These are phyloP conservation scores for Dryobota labecula DNA, from an alignment of 2,888 invertebrate genomes.

Conservation along the genomic window DNA sequence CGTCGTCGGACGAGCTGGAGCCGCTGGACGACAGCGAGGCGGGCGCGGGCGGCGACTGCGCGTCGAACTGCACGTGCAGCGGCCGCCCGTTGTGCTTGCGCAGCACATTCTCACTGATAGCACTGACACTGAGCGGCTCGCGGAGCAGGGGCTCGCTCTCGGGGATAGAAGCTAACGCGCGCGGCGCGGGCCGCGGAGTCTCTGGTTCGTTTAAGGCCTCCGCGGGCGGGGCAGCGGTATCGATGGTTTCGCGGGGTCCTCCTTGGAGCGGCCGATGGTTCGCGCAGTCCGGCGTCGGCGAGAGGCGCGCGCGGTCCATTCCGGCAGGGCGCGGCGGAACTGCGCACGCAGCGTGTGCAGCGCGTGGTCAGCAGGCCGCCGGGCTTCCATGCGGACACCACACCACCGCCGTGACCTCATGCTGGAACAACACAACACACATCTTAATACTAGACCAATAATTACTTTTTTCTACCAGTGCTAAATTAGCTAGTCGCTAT, in stretches of 20 bases:
- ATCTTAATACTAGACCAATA: slow-evolving; percentile 35
- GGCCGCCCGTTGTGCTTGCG: slow-evolving; percentile 80
- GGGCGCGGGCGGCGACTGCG: slow-evolving; percentile 84
- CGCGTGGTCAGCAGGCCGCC: slow-evolving; percentile 85
- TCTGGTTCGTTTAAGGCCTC: slow-evolving; percentile 81
- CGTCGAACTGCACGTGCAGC: slow-evolving; percentile 91
- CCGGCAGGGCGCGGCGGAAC: slow-evolving; percentile 82
- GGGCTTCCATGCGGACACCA: slow-evolving; percentile 89
- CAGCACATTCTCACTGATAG: slow-evolving; percentile 63
- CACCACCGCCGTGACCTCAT: slow-evolving; percentile 89
- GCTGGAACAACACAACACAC: slow-evolving; percentile 77
- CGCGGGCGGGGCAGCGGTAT: slow-evolving; percentile 74
- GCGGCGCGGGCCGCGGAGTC: slow-evolving; percentile 82
- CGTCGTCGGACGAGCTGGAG: slow-evolving; percentile 91
- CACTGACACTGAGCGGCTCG: slow-evolving; percentile 62
- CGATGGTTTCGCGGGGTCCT: slow-evolving; percentile 85
- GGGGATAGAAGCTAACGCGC: slow-evolving; percentile 82
- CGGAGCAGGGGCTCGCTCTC: slow-evolving; percentile 85
- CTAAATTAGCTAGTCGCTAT: neutral
- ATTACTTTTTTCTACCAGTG: neutral
- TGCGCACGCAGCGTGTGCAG: slow-evolving; percentile 85
- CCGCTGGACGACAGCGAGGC: slow-evolving; percentile 82
- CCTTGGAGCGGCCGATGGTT: slow-evolving; percentile 85
- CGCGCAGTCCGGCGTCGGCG: slow-evolving; percentile 85
- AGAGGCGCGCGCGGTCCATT: slow-evolving; percentile 86